phyloP scores from a whole-genome alignment of 2,888 invertebrate species.

The Hecatera dysodea region DNA sequence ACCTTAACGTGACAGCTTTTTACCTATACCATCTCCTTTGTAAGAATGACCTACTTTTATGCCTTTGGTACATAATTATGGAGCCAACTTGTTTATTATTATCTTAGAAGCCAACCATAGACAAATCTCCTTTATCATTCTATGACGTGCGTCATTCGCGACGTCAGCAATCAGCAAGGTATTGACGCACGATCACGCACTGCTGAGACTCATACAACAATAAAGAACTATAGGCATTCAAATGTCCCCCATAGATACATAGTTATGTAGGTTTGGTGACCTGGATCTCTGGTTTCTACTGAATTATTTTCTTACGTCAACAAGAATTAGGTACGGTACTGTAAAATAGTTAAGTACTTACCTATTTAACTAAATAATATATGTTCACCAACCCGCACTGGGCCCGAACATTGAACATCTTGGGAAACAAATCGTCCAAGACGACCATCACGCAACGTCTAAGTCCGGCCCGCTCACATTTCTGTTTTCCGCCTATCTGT shows the following conservation, averaged over 20 bases:
- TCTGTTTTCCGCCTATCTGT: too few relatives aligned
- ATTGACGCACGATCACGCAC: slow-evolving; percentile 28
- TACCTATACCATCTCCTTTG: background rate
- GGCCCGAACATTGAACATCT: too few relatives aligned
- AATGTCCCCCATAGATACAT: background rate
- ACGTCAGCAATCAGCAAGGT: slow-evolving; percentile 25
- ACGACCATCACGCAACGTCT: too few relatives aligned
- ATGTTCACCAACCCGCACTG: too few relatives aligned
- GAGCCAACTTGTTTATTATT: too few relatives aligned
- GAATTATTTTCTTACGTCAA: background rate
- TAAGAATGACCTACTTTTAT: background rate
- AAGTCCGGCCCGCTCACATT: too few relatives aligned
- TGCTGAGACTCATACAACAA: background rate
- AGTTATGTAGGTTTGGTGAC: background rate
- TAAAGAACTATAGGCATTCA: background rate
- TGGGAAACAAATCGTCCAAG: too few relatives aligned
- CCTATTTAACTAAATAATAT: too few relatives aligned
- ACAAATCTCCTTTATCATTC: slow-evolving; percentile 1
- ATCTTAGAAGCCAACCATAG: background rate
- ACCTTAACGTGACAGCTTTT: background rate
- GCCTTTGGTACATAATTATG: background rate
- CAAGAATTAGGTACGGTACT: background rate
- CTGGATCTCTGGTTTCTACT: background rate
- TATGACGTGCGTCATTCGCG: slow-evolving; percentile 24
- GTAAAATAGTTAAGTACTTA: too few relatives aligned